A percentile compares a stretch with the other conserved stretches of the same genome.
These are phyloP conservation scores for Andrena marginata DNA, from an alignment of 2,888 invertebrate genomes.

Conservation along the genomic window DNA sequence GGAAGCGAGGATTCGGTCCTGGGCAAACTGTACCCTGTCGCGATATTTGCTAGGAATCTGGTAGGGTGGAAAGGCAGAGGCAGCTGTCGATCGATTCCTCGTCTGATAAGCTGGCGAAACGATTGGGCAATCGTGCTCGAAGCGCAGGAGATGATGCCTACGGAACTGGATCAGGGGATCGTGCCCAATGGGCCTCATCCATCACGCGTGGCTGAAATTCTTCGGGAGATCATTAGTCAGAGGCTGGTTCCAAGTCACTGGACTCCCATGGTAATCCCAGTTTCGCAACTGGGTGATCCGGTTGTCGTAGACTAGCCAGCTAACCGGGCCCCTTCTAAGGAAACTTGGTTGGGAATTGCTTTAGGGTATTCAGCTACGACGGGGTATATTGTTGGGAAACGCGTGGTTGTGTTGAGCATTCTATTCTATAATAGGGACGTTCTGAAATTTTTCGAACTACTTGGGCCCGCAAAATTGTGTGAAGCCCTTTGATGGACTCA, in stretches of 20 bases:
- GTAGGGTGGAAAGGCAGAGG: background rate
- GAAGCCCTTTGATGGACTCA: background rate
- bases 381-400: constrained; percentile 22
- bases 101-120: constrained; percentile 9
- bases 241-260: background rate
- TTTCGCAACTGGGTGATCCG: constrained; percentile 22
- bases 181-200: background rate
- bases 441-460: background rate
- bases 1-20: background rate
- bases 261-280: background rate
- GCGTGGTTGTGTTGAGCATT: background rate
- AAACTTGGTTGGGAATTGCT: constrained; percentile 11
- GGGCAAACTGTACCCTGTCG: background rate
- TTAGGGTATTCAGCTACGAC: constrained; percentile 13
- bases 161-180: background rate
- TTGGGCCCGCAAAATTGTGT: background rate
- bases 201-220: background rate
- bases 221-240: background rate
- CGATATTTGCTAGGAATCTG: constrained; percentile 3
- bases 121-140: constrained; percentile 1
- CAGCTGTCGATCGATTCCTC: constrained; percentile 5
- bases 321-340: constrained; percentile 1
- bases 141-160: background rate
- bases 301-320: constrained; percentile 10
- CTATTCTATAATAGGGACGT: background rate